Conservation (phyloP, 2,113 vertebrate genomes). For the Electrona antarctica region DNA sequence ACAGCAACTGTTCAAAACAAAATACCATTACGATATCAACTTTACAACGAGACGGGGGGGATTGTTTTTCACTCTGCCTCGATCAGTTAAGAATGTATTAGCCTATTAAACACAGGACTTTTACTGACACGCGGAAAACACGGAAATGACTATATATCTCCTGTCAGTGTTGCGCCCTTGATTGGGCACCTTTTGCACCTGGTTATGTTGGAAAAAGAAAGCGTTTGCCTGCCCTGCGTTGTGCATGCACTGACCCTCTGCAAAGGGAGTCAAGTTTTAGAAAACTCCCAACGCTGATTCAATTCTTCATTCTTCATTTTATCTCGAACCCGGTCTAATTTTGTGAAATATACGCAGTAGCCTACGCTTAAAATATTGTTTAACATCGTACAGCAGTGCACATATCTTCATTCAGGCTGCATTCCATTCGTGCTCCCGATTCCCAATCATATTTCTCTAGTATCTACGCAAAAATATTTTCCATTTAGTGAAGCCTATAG, state of each 20-base stretch:
- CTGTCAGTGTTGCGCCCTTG: too few species aligned
- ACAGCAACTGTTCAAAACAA: constrained; percentile 95
- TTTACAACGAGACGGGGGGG: constrained; percentile 79
- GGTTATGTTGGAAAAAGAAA: neutral
- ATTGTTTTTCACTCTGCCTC: constrained; percentile 86
- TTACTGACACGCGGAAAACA: constrained; percentile 31
- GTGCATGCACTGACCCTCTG: neutral
- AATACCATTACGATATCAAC: constrained; percentile 90
- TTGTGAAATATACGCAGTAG: constrained; percentile 62
- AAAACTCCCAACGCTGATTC: constrained; percentile 19
- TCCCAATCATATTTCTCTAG: constrained; percentile 58
- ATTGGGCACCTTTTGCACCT: neutral
- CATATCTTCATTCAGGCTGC: constrained; percentile 67
- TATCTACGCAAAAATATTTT: constrained; percentile 9
- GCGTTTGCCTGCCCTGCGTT: neutral
- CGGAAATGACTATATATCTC: too few species aligned
- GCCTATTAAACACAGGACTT: constrained; percentile 76
- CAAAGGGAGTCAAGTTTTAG: neutral
- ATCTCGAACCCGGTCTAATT: constrained; percentile 77
- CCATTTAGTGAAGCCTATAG: constrained; percentile 1
- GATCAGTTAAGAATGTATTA: constrained; percentile 85
- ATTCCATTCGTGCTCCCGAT: constrained; percentile 37
- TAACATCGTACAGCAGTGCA: constrained; percentile 76
- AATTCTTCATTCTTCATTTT: constrained; percentile 70
- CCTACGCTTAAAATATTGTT: constrained; percentile 64